phyloP scores from a whole-genome alignment of 2,797 vertebrate genomes.

The Enteromius paludinosus region DNA sequence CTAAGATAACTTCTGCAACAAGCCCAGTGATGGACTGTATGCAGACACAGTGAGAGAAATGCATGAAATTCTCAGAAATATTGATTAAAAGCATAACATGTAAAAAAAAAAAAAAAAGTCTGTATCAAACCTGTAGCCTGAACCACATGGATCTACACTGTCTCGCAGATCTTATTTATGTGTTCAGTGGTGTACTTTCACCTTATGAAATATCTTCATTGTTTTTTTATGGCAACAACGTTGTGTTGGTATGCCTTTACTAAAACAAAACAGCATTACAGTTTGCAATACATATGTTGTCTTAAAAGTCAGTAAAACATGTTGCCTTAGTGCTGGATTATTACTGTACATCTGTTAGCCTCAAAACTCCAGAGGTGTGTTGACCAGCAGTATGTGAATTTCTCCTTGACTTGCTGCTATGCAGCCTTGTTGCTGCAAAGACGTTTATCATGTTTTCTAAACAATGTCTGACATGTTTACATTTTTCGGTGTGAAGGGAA shows the following conservation, averaged over 20 bases:
- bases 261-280: background rate
- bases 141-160: background rate
- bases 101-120: background rate
- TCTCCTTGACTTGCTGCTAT: background rate
- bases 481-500: background rate
- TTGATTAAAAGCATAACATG: background rate
- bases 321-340: background rate
- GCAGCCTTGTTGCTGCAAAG: background rate
- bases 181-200: background rate
- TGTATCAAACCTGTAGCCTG: background rate
- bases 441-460: background rate
- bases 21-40: background rate
- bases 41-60: background rate
- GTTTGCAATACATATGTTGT: background rate
- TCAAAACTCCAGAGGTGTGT: background rate
- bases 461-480: background rate
- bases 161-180: background rate
- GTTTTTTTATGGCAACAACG: background rate
- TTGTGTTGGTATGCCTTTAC: background rate
- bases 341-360: background rate
- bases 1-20: background rate
- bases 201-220: background rate
- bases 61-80: background rate
- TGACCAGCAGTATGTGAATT: background rate
- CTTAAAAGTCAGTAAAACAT: background rate